Evolutionary conservation across 1,140 invertebrate species (phyloP), one percentile per base, ranked within the genome.

Genomic region (Neodiprion lecontei): DNA sequence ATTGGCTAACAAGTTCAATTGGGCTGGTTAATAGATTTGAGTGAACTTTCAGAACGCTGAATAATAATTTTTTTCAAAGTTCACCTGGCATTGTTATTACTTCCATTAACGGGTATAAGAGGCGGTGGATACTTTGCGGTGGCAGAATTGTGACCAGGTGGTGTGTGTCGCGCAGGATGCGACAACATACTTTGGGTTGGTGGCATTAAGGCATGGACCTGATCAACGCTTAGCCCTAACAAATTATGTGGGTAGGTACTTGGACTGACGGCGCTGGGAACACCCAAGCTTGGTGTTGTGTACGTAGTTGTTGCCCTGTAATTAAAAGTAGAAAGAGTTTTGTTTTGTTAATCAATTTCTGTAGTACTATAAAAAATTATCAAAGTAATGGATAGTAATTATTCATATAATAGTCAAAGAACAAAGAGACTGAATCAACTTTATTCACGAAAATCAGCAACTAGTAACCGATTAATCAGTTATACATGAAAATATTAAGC

Each of bases 81-180:
- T 72, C 69, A 80, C 79, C 81, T 84, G 17, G 78, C 17, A 68
- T 75, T 80, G 47, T 81, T 79, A 9, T 77, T 84, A 74, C 78
- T 86, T 69, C 86, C 85, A 72, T 88, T 89, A 11, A 91, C 90
- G 71, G 90, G 90, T 79, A 91, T 89, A 50, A 92, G 82, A 17
- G 91, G 90, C 68, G 90, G 90, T 73, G 90, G 90, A 78, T 90
- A 90, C 72, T 91, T 91, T n/a, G 83, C 73, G 68, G 86, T 86
- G 50, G 84, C 83, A 11, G 86, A 76, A 78, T 86, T 88, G 72
- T 88, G 84, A 21, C 84, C 84, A 53, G 87, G 83, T 73, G 85
- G 82, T 73, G 87, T 87, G 74, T 88, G 88, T 80, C 86, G 85
- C 72, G 85, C 85, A 10, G 81, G 82, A 75, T 88, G 88, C 9